phyloP scores from a whole-genome alignment of 2,888 invertebrate species.

The Griposia aprilina region DNA sequence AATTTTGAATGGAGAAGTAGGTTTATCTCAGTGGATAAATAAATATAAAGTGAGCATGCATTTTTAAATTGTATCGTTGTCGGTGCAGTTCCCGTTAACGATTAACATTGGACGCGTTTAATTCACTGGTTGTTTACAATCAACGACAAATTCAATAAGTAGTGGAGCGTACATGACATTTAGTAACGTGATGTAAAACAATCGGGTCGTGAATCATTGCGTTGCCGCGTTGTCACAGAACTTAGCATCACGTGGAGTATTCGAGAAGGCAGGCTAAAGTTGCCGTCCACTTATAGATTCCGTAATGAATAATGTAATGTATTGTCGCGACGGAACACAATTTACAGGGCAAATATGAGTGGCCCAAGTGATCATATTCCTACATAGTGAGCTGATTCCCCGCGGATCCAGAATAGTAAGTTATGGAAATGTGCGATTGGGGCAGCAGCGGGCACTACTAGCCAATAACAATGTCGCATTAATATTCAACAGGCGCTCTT shows the following conservation, averaged over 20 bases:
- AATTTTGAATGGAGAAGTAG: slow-evolving; percentile 62
- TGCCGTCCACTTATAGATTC: slow-evolving; percentile 76
- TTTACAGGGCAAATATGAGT: slow-evolving; percentile 84
- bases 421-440: slow-evolving; percentile 90
- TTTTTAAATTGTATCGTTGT: slow-evolving; percentile 50
- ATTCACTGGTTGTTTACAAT: slow-evolving; percentile 56
- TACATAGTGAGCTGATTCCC: slow-evolving; percentile 87
- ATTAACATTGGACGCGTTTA: slow-evolving; percentile 45
- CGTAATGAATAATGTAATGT: slow-evolving; percentile 82
- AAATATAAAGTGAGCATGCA: slow-evolving; percentile 52
- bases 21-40: slow-evolving; percentile 56
- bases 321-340: slow-evolving; percentile 78
- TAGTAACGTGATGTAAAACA: slow-evolving; percentile 72
- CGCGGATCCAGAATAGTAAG: slow-evolving; percentile 90
- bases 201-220: slow-evolving; percentile 75
- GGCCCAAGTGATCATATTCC: slow-evolving; percentile 85
- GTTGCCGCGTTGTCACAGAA: slow-evolving; percentile 49
- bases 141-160: slow-evolving; percentile 38
- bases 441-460: slow-evolving; percentile 89
- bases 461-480: slow-evolving; percentile 91
- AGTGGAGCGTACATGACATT: slow-evolving; percentile 66
- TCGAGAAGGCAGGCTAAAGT: slow-evolving; percentile 72
- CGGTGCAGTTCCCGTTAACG: slow-evolving; percentile 43
- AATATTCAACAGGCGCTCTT: slow-evolving; percentile 90
- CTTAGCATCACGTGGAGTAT: slow-evolving; percentile 67